These are phyloP conservation scores for Tribolium freemani DNA, from an alignment of 2,888 invertebrate species.

Conservation along the genomic window DNA sequence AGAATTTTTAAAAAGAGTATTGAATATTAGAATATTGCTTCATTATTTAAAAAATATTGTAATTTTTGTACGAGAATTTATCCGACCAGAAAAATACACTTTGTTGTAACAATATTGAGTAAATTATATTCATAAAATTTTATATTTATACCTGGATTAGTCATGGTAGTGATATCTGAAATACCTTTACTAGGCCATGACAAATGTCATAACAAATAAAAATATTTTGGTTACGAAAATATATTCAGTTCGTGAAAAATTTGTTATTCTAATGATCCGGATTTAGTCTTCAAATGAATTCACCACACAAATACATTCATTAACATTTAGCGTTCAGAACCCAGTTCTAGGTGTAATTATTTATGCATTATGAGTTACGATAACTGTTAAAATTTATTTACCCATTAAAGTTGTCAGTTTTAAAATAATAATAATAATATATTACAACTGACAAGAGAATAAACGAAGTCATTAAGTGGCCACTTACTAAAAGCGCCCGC, in stretches of 20 bases:
- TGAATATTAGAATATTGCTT: too few species aligned
- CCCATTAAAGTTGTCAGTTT: slow-evolving; percentile 24
- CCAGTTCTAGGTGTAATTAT: not conserved
- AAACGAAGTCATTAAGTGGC: slow-evolving; percentile 23
- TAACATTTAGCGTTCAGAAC: not conserved
- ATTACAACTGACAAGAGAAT: slow-evolving; percentile 24
- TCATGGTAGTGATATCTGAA: not conserved
- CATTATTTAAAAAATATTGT: too few species aligned
- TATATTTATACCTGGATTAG: not conserved
- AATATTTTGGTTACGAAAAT: not conserved
- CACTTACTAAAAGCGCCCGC: slow-evolving; percentile 9
- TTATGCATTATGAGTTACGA: slow-evolving; percentile 14
- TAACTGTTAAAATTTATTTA: slow-evolving; percentile 21
- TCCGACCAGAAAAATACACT: too few species aligned
- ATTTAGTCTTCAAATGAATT: not conserved
- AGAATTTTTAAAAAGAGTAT: too few species aligned
- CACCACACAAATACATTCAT: not conserved
- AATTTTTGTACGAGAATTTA: too few species aligned
- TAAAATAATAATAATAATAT: slow-evolving; percentile 21
- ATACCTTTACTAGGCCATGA: not conserved
- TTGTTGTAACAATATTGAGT: too few species aligned
- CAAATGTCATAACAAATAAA: not conserved
- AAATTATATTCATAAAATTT: not conserved
- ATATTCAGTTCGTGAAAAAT: not conserved
- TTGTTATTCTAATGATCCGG: not conserved